A percentile compares a stretch with the other conserved stretches of the same genome.
phyloP scores from a whole-genome alignment of 2,797 vertebrate species.

The Mormyrops attenuatus region DNA sequence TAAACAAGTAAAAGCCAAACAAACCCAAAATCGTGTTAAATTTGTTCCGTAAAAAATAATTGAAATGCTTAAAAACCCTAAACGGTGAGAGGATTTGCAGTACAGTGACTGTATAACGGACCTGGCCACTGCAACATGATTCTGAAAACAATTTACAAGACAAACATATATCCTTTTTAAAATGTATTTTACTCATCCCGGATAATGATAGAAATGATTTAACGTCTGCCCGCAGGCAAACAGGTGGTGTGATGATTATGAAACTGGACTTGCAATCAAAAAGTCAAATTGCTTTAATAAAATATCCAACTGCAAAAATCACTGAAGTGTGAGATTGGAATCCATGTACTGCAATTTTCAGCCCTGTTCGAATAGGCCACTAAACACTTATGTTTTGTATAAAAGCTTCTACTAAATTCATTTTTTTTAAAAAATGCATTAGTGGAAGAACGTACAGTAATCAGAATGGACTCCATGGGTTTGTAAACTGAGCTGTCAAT shows the following conservation, averaged over 20 bases:
- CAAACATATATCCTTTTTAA: not conserved
- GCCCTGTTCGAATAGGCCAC: not conserved
- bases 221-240: not conserved
- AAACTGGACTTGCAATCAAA: not conserved
- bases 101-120: not conserved
- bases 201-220: not conserved
- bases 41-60: not conserved
- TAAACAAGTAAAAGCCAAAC: not conserved
- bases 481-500: not conserved
- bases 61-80: not conserved
- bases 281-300: not conserved
- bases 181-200: not conserved
- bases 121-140: not conserved
- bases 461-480: not conserved
- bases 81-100: not conserved
- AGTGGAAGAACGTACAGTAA: not conserved
- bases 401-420: not conserved
- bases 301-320: not conserved
- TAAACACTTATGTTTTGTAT: not conserved
- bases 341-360: not conserved
- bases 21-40: not conserved
- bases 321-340: not conserved
- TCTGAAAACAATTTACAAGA: not conserved
- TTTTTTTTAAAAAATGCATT: not conserved
- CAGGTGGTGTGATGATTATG: not conserved